Conservation (phyloP, 2,113 vertebrate genomes). For the Recurvirostra avosetta region DNA sequence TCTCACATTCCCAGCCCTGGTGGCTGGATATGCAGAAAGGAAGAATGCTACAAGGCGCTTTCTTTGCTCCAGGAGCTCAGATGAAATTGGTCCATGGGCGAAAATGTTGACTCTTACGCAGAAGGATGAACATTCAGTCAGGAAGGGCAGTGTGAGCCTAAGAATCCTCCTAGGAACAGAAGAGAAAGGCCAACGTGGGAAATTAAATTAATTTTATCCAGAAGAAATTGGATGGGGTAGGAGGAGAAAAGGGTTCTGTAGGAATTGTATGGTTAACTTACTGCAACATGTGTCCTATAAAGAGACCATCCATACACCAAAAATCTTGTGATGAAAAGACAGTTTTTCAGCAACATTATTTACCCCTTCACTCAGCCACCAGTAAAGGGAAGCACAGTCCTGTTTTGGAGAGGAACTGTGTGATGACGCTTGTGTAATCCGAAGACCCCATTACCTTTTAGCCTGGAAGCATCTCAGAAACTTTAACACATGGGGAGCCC, state of each 20-base stretch:
- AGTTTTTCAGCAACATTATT: background rate
- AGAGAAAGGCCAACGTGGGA: background rate
- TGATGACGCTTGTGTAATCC: background rate
- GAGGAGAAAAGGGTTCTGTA: background rate
- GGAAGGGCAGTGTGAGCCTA: background rate
- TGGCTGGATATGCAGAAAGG: background rate
- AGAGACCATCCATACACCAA: background rate
- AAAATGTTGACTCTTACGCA: background rate
- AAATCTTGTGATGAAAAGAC: background rate
- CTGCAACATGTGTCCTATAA: background rate
- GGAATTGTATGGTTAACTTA: background rate
- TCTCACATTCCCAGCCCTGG: background rate
- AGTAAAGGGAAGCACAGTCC: background rate
- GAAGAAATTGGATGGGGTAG: background rate
- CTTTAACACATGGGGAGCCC: rapidly evolving
- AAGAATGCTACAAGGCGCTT: background rate
- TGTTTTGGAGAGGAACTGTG: background rate
- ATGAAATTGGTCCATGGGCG: background rate
- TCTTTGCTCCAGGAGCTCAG: background rate
- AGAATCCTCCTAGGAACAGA: background rate
- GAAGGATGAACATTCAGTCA: background rate
- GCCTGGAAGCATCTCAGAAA: background rate
- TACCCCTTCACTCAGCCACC: background rate
- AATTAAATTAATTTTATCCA: background rate
- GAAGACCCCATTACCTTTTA: background rate